Base-by-base conservation (phyloP, 2,113 vertebrate genomes). In the Pantherophis guttatus region DNA sequence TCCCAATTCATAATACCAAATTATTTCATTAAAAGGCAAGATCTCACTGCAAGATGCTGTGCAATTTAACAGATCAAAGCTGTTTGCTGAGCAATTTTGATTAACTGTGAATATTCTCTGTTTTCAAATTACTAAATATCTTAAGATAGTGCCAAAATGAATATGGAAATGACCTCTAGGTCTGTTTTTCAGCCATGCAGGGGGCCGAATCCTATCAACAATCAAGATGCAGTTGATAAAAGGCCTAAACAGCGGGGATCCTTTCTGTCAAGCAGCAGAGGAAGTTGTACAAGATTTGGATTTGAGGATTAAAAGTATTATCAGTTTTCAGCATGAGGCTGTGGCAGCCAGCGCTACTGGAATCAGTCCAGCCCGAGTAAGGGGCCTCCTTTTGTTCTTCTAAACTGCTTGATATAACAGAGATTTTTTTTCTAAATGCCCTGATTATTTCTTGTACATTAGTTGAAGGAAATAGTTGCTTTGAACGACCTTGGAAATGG, bases 351-450 rank as follows among this genome's bases (percentile, higher is more conserved):
- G 88, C 81, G 88, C 96, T 93, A 97, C 97, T n/a, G 98, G 98
- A 95, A 98, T 98, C 95, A 99, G 99, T 97, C 99, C 99, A 94
- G 98, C 98, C 92, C 98, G 98, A 98, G 99, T 99, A 99, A 98
- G 95, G 92, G 94, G 86, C 90, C 93, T 95, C 95, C 93, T 95
- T 96, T 96, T 95, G 93, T 96, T 96, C 95, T 94, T 91, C 53
- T 94, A 1, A 95, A 96, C 95, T 93, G 89, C 81, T 93, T 95
- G 94, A 53, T 75, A 53, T 50, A 65, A 93, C 50, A 95, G 75
- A 91, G 95, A 92, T 97, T 91, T 39, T 94, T 93, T 93, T 39
- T 93, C 92, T 2, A 44, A 7, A 88, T 96, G 89, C 53, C 90
- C 94, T 19, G 87, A 17, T 89, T 90, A 93, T 90, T 57, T 87